These are phyloP conservation scores for Ochropleura plecta DNA, from an alignment of 2,888 invertebrate species.

Conservation along the genomic window DNA sequence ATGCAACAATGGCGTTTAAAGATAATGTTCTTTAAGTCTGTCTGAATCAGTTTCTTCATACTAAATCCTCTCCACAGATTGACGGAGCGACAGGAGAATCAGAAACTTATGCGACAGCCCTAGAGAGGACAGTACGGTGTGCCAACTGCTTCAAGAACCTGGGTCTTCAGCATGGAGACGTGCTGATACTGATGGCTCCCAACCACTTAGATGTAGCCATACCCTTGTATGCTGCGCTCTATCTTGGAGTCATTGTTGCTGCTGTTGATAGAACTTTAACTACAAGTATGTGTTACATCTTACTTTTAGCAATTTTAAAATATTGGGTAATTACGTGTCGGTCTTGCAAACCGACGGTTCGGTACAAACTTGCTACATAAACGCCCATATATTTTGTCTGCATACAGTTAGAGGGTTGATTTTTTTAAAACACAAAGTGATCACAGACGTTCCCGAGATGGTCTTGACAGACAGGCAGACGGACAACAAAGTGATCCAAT, in stretches of 20 bases:
- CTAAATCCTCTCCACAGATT: slow-evolving; percentile 71
- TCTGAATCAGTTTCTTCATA: neutral
- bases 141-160: slow-evolving; percentile 81
- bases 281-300: slow-evolving; percentile 57
- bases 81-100: slow-evolving; percentile 83
- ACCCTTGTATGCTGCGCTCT: slow-evolving; percentile 86
- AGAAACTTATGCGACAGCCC: slow-evolving; percentile 81
- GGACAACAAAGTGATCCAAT: too few species aligned
- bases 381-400: too few species aligned
- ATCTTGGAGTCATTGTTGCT: slow-evolving; percentile 80
- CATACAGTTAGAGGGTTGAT: too few species aligned
- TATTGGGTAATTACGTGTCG: too few species aligned
- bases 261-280: slow-evolving; percentile 78
- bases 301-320: too few species aligned
- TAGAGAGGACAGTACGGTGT: slow-evolving; percentile 81
- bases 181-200: slow-evolving; percentile 85
- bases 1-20: too few species aligned
- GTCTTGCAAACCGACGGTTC: too few species aligned
- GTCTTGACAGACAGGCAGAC: too few species aligned
- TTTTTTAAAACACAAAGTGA: too few species aligned
- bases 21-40: too few species aligned
- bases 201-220: slow-evolving; percentile 85
- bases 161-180: slow-evolving; percentile 82
- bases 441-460: too few species aligned
- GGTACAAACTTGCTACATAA: too few species aligned